Evolutionary conservation across 2,888 invertebrate species (phyloP), one percentile per base, ranked within the genome.

Genomic region (Agriotes lineatus): DNA sequence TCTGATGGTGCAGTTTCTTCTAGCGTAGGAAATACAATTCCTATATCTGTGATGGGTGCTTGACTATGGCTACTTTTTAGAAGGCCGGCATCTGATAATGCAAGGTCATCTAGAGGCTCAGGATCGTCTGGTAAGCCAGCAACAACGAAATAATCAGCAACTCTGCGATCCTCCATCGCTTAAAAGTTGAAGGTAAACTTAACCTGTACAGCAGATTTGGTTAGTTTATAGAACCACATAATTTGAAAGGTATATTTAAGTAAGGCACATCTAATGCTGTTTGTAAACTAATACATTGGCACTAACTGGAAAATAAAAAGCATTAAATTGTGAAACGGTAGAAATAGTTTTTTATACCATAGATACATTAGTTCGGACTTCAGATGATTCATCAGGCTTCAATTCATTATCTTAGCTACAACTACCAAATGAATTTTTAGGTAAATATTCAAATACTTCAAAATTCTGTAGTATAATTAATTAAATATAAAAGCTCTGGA

Each of bases 131-230:
- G 94, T 82, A 98, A 87, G 22, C 99, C 99, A 81, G 98, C 97
- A 71, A 99, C 95, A 75, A 99, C 97, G 87, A 99, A 99, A 86
- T 99, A 99, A 87, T 99, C 99, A 19, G 96, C 97, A 72, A 98
- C 95, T 84, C 93, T 89, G 81, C 92, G 88, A 79, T 95, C 95
- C 82, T 95, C 95, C 95, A 95, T 95, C 75, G 16, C 25, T 66
- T 42, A 20, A 44, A 12, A 16, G 30, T 45, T 48, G 16, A 19
- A 63, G 22, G n/a, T n/a, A 63, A 63, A 56, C 56, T 57, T 65
- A 65, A 65, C 65, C 65, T 65, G 19, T 65, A 39, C 57, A 18
- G 25, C 48, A 35, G 14, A 52, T 9, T 52, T 12, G 19, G 12
- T 48, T 37, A 33, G 2, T 39, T 39, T 19, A 16, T 45, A 63